Evolutionary conservation across 2,113 vertebrate species (phyloP), one percentile per base, ranked within the genome.

Genomic region (Strigops habroptila): DNA sequence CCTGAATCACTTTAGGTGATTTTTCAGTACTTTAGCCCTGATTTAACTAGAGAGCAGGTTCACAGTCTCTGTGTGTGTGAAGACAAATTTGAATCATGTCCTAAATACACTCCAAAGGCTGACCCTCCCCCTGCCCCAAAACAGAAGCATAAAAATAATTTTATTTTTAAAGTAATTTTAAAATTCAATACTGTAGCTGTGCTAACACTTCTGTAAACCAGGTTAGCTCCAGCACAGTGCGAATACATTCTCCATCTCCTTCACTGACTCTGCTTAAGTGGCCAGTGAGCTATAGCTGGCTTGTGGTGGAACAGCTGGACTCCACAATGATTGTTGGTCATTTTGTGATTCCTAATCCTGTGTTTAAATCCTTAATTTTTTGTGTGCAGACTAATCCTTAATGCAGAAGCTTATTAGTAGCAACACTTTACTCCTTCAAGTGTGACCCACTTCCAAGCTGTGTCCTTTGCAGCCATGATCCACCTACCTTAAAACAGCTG

Each of bases 21-120:
- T 76, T 92, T 95, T 94, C 48, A 64, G 62, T 73, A 19, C 30
- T 83, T 91, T 49, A 93, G 21, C 24, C 7, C 27, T 51, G 51
- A 27, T 31, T 49, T 51, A n/a, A 48, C 11, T 39, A 64, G 30
- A 83, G 18, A 65, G 12, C 2, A 44, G 2, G 16, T 70, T 83
- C 49, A 60, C 7, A 62, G 28, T 3, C 51, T 24, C 12, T n/a
- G 11, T 35, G 55, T 24, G 12, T 37, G 10, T 17, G 21, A 86
- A 86, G 49, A 35, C 15, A 76, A 83, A 18, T 31, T 83, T 83
- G 33, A 90, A 18, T 46, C 22, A 22, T 35, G 21, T 31, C 69
- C 41, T 57, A 80, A 57, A 37, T 19, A 24, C 12, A 39, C 7
- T 46, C 5, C 25, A 67, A 84, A 87, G 49, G 13, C 55, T 87